Evolutionary conservation across 1,140 invertebrate genomes (phyloP).

Genomic region (Ectropis grisescens): DNA sequence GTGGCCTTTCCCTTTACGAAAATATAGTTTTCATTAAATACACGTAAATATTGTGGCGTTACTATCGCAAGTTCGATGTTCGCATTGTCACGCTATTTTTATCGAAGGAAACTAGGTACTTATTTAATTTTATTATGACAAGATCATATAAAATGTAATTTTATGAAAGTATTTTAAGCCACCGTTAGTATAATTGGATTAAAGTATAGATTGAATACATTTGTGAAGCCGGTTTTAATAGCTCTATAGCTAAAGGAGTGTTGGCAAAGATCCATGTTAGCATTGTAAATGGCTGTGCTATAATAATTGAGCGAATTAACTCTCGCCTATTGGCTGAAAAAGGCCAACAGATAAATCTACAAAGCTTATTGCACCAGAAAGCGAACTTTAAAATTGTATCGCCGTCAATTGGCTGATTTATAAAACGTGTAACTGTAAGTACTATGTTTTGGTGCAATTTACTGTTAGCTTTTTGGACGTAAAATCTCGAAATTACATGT

Average conservation of each 20-base stretch:
- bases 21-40: constrained; percentile 18
- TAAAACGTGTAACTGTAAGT: too few relatives aligned
- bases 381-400: too few relatives aligned
- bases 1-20: constrained; percentile 20
- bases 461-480: constrained; percentile 15
- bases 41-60: too few relatives aligned
- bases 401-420: too few relatives aligned
- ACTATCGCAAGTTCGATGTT: too few relatives aligned
- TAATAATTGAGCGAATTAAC: constrained; percentile 26
- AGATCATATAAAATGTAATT: constrained; percentile 18
- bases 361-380: too few relatives aligned
- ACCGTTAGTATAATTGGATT: constrained; percentile 14
- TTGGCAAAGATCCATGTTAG: constrained; percentile 33
- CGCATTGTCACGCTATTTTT: too few relatives aligned
- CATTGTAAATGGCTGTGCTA: constrained; percentile 51
- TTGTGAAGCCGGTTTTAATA: constrained; percentile 15
- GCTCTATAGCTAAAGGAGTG: constrained; percentile 21
- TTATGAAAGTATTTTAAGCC: constrained; percentile 32
- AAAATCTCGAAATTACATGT: constrained; percentile 37
- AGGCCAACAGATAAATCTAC: too few relatives aligned
- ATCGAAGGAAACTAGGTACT: constrained; percentile 20
- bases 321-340: too few relatives aligned
- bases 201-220: constrained; percentile 4
- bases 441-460: constrained; percentile 25
- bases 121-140: constrained; percentile 10